Evolutionary conservation across 2,797 vertebrate genomes (phyloP), one percentile per base, ranked within the genome.

Genomic region (Streptopelia turtur): DNA sequence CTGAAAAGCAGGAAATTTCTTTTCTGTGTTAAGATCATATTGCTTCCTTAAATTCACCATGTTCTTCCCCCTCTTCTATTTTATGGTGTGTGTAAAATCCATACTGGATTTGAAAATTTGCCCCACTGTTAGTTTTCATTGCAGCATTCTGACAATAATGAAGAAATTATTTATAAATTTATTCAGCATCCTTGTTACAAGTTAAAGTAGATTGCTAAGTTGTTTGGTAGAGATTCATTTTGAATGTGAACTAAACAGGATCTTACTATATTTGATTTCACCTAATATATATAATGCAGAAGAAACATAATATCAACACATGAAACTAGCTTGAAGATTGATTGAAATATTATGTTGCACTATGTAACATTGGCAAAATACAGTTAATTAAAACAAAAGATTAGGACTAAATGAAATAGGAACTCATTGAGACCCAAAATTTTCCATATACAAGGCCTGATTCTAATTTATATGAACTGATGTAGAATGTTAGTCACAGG

Each of bases 321-420:
- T 61, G 77, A 93, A 96, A 84, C 39, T 21, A 70, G 21, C 31
- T 50, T 74, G 64, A 90, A 88, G 43, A 81, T 66, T 87, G 81
- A 78, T 52, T 86, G 91, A 95, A 93, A 90, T 95, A 96, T 69
- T 83, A 84, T 57, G 35, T 81, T 93, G 33, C 70, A 57, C 82
- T 87, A 85, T 89, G 53, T 59, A 66, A 18, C 45, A 82, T n/a
- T 39, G 59, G 33, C 33, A 93, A 89, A 94, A 91, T 82, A 50
- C 12, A 76, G 63, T 90, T 90, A 94, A 94, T 96, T 95, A 96
- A 95, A 93, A 70, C 77, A 78, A 95, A 95, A 91, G 31, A 53
- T 90, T 91, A 86, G 28, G 63, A 76, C 52, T 30, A 87, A 93
- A 87, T 94, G 93, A 96, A 94, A 95, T 60, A 81, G 23, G 72